Conservation (phyloP, 1,140 invertebrate genomes). For the Dinoponera quadriceps region DNA sequence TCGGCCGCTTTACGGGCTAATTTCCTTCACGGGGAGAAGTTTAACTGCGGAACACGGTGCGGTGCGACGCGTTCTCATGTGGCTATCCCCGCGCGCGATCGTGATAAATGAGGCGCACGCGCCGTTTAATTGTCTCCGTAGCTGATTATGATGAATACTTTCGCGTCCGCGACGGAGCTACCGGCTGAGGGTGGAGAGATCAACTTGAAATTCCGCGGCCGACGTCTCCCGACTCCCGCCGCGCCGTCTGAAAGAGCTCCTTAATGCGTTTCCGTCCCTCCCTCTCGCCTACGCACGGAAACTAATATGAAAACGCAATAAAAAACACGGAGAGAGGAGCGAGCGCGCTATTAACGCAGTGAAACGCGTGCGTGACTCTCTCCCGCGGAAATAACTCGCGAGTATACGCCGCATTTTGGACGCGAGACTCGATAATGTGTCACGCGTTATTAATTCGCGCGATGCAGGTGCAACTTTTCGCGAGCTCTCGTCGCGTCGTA, state of each 20-base stretch:
- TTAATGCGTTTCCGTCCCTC: constrained; percentile 24
- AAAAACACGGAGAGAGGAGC: background rate
- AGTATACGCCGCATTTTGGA: constrained; percentile 41
- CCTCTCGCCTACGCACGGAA: background rate
- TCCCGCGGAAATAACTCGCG: constrained; percentile 12
- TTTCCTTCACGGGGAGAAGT: constrained; percentile 38
- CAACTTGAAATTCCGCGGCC: constrained; percentile 11
- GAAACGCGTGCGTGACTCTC: background rate
- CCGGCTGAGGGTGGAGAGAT: constrained; percentile 33
- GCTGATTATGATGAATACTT: constrained; percentile 64
- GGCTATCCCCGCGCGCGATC: constrained; percentile 54
- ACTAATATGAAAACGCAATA: background rate
- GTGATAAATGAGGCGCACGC: constrained; percentile 61
- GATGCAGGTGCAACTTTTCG: constrained; percentile 63
- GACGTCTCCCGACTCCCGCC: background rate
- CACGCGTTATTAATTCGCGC: constrained; percentile 64
- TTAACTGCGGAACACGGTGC: constrained; percentile 30
- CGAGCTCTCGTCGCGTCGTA: constrained; percentile 28
- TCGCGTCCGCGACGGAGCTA: constrained; percentile 30
- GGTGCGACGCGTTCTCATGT: constrained; percentile 42
- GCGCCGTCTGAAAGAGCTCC: constrained; percentile 10
- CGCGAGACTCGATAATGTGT: constrained; percentile 48
- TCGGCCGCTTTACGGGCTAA: constrained; percentile 55
- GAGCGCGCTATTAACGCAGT: background rate
- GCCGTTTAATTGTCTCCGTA: constrained; percentile 66